A percentile compares a stretch with the other conserved stretches of the same genome.
phyloP scores from a whole-genome alignment of 23 tunicate genomes.

The Ciona savignyi region DNA sequence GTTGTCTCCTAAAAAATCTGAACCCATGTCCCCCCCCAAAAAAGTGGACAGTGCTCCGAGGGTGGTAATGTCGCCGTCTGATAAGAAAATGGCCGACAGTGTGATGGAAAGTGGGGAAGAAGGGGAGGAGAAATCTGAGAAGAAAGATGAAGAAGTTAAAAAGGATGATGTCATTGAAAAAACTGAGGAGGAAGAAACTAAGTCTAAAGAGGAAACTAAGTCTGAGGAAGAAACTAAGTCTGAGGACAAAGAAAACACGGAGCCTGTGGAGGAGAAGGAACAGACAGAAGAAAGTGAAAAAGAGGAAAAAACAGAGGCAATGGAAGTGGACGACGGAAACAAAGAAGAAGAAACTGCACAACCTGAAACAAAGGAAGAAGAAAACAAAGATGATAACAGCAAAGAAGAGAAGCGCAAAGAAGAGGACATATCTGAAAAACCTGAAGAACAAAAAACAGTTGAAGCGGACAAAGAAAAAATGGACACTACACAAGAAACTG shows the following conservation, averaged over 20 bases:
- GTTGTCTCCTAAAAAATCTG: background rate
- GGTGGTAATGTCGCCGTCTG: constrained; percentile 51
- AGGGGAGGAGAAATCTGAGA: background rate
- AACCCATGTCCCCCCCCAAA: background rate
- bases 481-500: constrained; percentile 5
- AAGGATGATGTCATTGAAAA: background rate
- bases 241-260: background rate
- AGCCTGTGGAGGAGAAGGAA: constrained; percentile 6
- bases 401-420: background rate
- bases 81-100: constrained; percentile 37
- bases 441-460: background rate
- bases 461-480: constrained; percentile 21
- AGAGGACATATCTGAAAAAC: background rate
- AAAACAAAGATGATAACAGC: background rate
- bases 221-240: constrained; percentile 3
- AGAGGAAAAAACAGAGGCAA: background rate
- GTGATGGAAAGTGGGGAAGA: constrained; percentile 1
- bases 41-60: constrained; percentile 11
- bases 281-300: background rate
- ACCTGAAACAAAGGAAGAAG: background rate
- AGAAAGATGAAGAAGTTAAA: background rate
- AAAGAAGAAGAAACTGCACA: background rate
- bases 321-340: constrained; percentile 9
- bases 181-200: background rate
- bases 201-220: background rate